Evolutionary conservation across 2,888 invertebrate species (phyloP).

Genomic region (Lumbricus terrestris): DNA sequence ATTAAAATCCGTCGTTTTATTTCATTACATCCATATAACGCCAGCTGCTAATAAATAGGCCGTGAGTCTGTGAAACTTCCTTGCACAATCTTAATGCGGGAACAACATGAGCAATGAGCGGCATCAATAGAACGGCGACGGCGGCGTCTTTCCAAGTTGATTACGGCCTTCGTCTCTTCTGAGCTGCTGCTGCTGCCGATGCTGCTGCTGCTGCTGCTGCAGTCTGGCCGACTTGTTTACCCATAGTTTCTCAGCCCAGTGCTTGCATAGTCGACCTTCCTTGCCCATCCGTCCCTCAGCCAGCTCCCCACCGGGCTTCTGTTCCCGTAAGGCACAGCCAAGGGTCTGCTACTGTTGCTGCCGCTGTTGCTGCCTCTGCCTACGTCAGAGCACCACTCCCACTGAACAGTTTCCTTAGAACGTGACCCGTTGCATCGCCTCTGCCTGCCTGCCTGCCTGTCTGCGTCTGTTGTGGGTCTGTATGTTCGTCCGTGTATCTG

Average conservation of each 20-base stretch:
- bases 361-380: not conserved
- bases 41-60: not conserved
- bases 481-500: no score
- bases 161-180: not conserved
- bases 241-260: not conserved
- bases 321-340: not conserved
- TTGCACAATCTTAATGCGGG: not conserved
- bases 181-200: no score
- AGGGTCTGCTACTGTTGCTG: not conserved
- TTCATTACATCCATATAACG: not conserved
- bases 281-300: not conserved
- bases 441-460: not conserved
- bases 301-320: not conserved
- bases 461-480: not conserved
- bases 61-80: not conserved
- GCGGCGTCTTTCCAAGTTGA: not conserved
- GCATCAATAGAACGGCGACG: not conserved
- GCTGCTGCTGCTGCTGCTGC: no score
- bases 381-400: not conserved
- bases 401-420: not conserved
- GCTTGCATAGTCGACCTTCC: not conserved
- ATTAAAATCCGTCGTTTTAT: not conserved
- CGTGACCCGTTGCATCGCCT: not conserved
- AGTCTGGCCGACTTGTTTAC: not conserved
- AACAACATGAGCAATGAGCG: not conserved